Evolutionary conservation across 2,888 invertebrate species (phyloP), one percentile per base, ranked within the genome.

Genomic region (Drosophila longiperda): DNA sequence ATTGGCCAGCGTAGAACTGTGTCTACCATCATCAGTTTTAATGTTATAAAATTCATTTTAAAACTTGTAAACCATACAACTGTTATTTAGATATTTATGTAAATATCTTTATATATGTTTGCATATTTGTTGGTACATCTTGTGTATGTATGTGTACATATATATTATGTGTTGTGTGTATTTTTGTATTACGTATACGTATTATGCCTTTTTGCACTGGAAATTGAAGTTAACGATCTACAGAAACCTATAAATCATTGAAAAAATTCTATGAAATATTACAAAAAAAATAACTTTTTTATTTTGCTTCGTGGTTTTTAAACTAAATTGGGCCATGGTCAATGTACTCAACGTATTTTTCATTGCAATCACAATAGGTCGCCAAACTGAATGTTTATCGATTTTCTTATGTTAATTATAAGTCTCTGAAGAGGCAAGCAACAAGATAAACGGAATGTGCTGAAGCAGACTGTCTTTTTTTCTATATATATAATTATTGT

Each of bases 141-240:
- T 2, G 36, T 52, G 63, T 53, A n/a, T 54, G 36, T 36, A n/a
- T 73, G 48, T 73, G 52, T 63, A 60, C 32, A 66, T 57, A 68
- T 49, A 29, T 49, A 29, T 53, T 33, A 32, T 64, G 45, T 71
- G 57, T 38, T 62, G 52, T 60, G 66, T 66, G 66, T 66, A 63
- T 62, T 58, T 78, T 73, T 76, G 64, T 79, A 75, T 80, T 80
- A 75, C 45, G 71, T 66, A 53, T 40, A 54, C 72, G 77, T 77
- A 70, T 76, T 76, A 78, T 79, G 70, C 70, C 59, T 78, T 69
- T 79, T 77, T 79, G 80, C 80, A 69, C 75, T 69, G 75, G 49
- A 69, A 75, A 75, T 63, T 49, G n/a, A 70, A 80, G 62, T 77
- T 72, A 80, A 69, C 49, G 50, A 65, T 65, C 60, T 59, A 53